Evolutionary conservation across 2,113 vertebrate genomes (phyloP).

Genomic region (Gasterosteus nipponicus): DNA sequence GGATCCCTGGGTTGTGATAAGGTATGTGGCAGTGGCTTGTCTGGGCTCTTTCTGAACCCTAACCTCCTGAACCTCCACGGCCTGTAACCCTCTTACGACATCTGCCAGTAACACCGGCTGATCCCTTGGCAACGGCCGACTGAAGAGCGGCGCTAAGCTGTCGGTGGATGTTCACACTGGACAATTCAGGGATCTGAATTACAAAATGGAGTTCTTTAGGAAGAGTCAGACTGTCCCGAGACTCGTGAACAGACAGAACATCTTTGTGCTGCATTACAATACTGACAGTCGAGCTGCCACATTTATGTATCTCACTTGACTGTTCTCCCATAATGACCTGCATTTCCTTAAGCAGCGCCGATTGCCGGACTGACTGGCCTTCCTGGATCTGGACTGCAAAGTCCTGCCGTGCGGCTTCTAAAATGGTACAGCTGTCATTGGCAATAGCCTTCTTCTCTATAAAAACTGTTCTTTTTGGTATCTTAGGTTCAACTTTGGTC

Average conservation of each 20-base stretch:
- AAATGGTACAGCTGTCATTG: slow-evolving; percentile 74
- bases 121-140: slow-evolving; percentile 82
- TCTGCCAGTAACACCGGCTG: slow-evolving; percentile 83
- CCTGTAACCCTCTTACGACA: slow-evolving; percentile 78
- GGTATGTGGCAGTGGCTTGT: slow-evolving; percentile 76
- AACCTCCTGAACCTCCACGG: slow-evolving; percentile 79
- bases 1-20: slow-evolving; percentile 81
- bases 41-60: slow-evolving; percentile 79
- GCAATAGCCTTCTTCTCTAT: slow-evolving; percentile 73
- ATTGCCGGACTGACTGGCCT: slow-evolving; percentile 82
- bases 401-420: slow-evolving; percentile 82
- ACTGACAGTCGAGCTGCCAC: slow-evolving; percentile 48
- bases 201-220: slow-evolving; percentile 81
- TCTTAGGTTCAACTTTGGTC: slow-evolving; percentile 74
- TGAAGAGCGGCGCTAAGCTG: slow-evolving; percentile 84
- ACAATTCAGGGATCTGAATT: slow-evolving; percentile 73
- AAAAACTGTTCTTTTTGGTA: slow-evolving; percentile 71
- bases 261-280: slow-evolving; percentile 70
- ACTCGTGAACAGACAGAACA: slow-evolving; percentile 68
- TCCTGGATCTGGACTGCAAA: slow-evolving; percentile 82
- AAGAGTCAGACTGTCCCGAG: slow-evolving; percentile 71
- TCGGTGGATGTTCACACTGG: slow-evolving; percentile 73
- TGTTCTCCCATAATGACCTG: slow-evolving; percentile 78
- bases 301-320: slow-evolving; percentile 46
- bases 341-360: slow-evolving; percentile 83